Conservation (phyloP, 2,888 invertebrate genomes). For the Chromoteleia sp. region DNA sequence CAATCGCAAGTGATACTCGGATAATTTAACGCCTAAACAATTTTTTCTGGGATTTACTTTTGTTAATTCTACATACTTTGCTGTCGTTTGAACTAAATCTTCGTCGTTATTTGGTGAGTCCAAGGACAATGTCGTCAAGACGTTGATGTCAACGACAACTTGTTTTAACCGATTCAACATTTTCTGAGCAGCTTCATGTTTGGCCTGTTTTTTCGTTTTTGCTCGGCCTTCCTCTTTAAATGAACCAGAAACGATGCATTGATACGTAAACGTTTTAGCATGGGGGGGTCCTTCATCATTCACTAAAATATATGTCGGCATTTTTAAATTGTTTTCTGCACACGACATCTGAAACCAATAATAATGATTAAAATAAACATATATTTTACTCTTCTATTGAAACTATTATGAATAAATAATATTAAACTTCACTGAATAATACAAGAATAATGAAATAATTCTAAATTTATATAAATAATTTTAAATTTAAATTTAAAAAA, state of each 20-base stretch:
- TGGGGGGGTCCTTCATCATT: conserved; percentile 89
- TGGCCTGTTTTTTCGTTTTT: conserved; percentile 88
- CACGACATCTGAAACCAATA: conserved; percentile 80
- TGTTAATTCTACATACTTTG: conserved; percentile 63
- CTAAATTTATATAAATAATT: too few relatives aligned
- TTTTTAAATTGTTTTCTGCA: conserved; percentile 84
- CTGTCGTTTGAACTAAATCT: conserved; percentile 34
- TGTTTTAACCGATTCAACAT: conserved; percentile 78
- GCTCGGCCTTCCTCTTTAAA: conserved; percentile 86
- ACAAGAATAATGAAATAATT: too few relatives aligned
- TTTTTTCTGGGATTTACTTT: conserved; percentile 71
- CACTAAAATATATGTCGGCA: conserved; percentile 86
- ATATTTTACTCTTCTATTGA: background rate
- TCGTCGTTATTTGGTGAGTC: conserved; percentile 32
- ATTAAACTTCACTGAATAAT: too few relatives aligned
- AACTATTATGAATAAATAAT: too few relatives aligned
- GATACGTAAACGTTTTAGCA: conserved; percentile 87
- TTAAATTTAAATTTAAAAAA: too few relatives aligned
- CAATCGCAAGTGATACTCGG: conserved; percentile 76
- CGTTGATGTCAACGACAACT: conserved; percentile 71
- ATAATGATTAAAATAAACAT: background rate
- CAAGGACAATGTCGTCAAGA: background rate
- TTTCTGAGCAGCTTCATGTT: conserved; percentile 87
- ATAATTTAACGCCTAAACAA: conserved; percentile 79
- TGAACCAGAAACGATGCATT: conserved; percentile 85